Evolutionary conservation across 2,797 vertebrate genomes (phyloP).

Genomic region (Dendrocincla tyrannina): DNA sequence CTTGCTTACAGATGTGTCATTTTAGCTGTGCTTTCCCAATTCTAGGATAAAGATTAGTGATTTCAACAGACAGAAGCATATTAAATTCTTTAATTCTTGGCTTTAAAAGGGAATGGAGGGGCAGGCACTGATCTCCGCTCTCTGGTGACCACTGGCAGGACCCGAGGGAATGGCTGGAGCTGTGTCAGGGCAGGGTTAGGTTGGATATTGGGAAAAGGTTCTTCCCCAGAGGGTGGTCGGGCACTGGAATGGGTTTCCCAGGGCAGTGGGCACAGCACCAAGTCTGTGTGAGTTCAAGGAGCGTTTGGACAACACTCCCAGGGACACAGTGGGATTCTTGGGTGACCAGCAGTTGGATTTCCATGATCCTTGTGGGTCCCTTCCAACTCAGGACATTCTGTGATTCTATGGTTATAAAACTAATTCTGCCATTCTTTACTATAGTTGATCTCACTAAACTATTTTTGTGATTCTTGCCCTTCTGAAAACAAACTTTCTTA

Average conservation of each 20-base stretch:
- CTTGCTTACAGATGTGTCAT: not conserved
- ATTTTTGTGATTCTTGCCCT: not conserved
- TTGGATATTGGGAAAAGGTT: not conserved
- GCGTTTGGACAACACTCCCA: not conserved
- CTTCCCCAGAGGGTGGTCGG: not conserved
- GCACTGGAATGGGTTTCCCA: not conserved
- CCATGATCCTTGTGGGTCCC: not conserved
- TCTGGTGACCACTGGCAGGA: not conserved
- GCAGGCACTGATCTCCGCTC: not conserved
- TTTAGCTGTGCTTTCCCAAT: not conserved
- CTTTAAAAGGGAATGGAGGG: not conserved
- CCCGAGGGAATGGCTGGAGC: not conserved
- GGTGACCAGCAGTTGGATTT: not conserved
- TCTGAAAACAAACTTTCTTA: not conserved
- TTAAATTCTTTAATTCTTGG: not conserved
- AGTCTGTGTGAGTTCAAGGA: not conserved
- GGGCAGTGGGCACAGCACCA: not conserved
- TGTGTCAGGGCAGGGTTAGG: not conserved
- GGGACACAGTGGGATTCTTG: not conserved
- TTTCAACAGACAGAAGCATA: not conserved
- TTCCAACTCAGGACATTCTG: not conserved
- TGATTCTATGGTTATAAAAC: not conserved
- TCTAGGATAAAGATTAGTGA: constrained; percentile 23
- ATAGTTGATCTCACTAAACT: not conserved
- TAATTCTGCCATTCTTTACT: not conserved